Evolutionary conservation across 2,113 vertebrate genomes (phyloP).

Genomic region (Gallinago undulata): DNA sequence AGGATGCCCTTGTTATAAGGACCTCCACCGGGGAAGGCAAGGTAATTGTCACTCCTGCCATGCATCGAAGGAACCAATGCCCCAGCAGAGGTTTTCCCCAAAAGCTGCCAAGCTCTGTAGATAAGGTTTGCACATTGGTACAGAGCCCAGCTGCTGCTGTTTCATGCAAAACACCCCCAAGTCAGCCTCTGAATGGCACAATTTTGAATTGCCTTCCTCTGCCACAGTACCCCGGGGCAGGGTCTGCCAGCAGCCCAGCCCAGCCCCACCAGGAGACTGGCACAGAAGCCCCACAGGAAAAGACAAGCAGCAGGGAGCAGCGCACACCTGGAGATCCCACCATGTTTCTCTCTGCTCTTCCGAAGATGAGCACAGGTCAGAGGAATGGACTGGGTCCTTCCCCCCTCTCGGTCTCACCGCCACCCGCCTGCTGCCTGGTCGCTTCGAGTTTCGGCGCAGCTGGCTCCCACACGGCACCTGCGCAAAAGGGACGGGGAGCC

Average conservation of each 20-base stretch:
- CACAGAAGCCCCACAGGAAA: neutral
- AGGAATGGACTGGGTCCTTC: neutral
- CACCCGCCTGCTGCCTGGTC: neutral
- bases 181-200: neutral
- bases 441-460: neutral
- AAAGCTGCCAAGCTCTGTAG: neutral
- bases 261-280: fast-evolving
- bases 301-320: neutral
- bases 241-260: slow-evolving; percentile 7
- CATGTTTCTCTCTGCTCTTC: neutral
- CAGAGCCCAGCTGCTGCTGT: neutral
- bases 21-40: neutral
- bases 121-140: neutral
- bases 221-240: neutral
- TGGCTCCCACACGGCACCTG: neutral
- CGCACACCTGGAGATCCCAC: neutral
- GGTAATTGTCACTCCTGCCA: neutral
- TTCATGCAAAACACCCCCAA: neutral
- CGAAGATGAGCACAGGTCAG: neutral
- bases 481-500: neutral
- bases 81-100: neutral
- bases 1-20: neutral
- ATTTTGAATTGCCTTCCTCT: neutral
- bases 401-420: neutral
- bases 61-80: fast-evolving